Evolutionary conservation across 1,140 invertebrate genomes (phyloP).

Genomic region (Dreissena rostriformis): DNA sequence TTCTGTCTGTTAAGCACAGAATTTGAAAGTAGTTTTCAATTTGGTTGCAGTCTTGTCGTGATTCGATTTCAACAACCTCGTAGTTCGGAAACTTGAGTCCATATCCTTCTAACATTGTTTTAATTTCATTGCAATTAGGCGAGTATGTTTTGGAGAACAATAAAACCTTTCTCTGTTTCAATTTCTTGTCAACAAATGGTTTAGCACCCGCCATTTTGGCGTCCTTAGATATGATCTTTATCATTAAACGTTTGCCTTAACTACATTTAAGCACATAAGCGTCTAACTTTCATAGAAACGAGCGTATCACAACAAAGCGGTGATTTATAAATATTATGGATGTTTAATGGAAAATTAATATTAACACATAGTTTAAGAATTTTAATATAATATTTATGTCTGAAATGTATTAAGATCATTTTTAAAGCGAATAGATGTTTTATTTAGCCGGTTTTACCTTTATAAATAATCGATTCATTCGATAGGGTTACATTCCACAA

Average conservation of each 20-base stretch:
- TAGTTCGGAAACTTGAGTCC: constrained; percentile 62
- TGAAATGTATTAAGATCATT: too few relatives aligned
- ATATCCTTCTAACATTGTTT: constrained; percentile 68
- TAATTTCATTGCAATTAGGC: constrained; percentile 69
- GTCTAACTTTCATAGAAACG: too few relatives aligned
- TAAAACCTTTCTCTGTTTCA: constrained; percentile 74
- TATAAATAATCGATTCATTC: too few relatives aligned
- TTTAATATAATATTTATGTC: too few relatives aligned
- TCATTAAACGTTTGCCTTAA: constrained; percentile 4
- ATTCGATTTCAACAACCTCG: constrained; percentile 77
- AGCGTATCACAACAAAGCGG: too few relatives aligned
- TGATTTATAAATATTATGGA: too few relatives aligned
- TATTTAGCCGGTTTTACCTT: too few relatives aligned
- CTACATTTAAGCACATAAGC: too few relatives aligned
- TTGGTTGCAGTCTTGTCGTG: constrained; percentile 75
- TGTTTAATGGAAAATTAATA: too few relatives aligned
- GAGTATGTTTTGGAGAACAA: constrained; percentile 76
- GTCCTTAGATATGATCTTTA: constrained; percentile 49
- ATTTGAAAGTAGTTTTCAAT: constrained; percentile 79
- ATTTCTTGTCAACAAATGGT: constrained; percentile 76
- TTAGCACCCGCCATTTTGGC: constrained; percentile 65
- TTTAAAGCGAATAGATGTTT: too few relatives aligned
- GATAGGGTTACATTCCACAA: neutral
- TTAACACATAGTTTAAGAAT: too few relatives aligned
- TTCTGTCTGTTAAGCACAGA: constrained; percentile 74